Percentiles rank a stretch among this genome's conserved stretches.
These are phyloP conservation scores for Prosopocoilus inquinatus DNA, from an alignment of 2,888 invertebrate species.

Conservation along the genomic window DNA sequence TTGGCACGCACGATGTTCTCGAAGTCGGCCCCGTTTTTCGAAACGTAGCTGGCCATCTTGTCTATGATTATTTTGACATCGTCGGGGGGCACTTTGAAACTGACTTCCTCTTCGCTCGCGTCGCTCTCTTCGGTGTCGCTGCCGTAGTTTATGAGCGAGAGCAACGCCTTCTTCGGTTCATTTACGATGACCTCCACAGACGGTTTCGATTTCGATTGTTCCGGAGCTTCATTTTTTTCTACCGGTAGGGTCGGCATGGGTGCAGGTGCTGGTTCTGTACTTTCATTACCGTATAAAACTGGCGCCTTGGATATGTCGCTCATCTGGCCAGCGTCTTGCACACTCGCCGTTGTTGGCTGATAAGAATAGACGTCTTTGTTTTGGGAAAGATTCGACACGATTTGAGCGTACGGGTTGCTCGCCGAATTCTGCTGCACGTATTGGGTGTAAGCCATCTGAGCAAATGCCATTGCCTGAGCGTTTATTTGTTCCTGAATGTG, in stretches of 20 bases:
- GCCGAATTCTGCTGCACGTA: constrained; percentile 38
- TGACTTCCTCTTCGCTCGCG: constrained; percentile 25
- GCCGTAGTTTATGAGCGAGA: constrained; percentile 41
- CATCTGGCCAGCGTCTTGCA: constrained; percentile 11
- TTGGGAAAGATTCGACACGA: constrained; percentile 42
- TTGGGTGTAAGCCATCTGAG: constrained; percentile 41
- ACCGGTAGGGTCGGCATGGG: background rate
- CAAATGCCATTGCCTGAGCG: constrained; percentile 26
- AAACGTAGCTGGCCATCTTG: constrained; percentile 95
- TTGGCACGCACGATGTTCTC: constrained; percentile 83
- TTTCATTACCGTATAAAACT: constrained; percentile 46
- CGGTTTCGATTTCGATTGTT: constrained; percentile 4
- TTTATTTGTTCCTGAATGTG: constrained; percentile 25
- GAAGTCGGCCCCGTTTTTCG: constrained; percentile 92
- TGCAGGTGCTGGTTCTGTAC: constrained; percentile 4
- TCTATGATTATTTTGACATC: constrained; percentile 87
- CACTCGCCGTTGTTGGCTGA: constrained; percentile 20
- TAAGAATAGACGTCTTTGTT: constrained; percentile 40
- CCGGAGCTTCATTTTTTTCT: background rate
- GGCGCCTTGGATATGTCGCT: constrained; percentile 41
- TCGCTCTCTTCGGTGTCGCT: constrained; percentile 40
- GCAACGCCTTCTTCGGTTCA: constrained; percentile 10
- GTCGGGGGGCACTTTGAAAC: constrained; percentile 65
- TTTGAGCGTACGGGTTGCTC: constrained; percentile 46
- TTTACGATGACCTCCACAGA: constrained; percentile 1